phyloP scores from a whole-genome alignment of 2,797 vertebrate species.

The Pangasius djambal region DNA sequence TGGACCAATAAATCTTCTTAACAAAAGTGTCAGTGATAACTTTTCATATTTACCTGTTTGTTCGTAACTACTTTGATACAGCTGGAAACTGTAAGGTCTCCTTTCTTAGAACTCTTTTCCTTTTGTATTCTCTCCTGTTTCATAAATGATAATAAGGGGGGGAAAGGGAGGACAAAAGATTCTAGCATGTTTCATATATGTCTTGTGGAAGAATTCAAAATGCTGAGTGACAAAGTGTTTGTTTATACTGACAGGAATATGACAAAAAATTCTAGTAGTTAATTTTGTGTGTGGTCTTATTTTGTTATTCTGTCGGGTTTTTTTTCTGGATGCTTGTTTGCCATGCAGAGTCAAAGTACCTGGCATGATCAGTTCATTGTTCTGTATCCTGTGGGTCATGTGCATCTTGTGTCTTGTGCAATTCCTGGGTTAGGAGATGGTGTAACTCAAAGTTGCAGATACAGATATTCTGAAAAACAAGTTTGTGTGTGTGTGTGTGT shows the following conservation, averaged over 20 bases:
- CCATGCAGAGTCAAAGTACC: background rate
- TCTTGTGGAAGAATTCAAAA: background rate
- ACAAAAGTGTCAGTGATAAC: background rate
- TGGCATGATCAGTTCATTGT: background rate
- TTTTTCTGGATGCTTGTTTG: background rate
- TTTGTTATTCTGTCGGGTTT: background rate
- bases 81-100: background rate
- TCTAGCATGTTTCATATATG: background rate
- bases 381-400: background rate
- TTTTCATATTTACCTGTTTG: background rate
- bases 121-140: background rate
- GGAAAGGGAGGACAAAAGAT: background rate
- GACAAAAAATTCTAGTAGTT: background rate
- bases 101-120: background rate
- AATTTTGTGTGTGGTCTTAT: background rate
- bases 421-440: background rate
- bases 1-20: background rate
- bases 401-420: background rate
- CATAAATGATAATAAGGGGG: background rate
- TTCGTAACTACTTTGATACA: background rate
- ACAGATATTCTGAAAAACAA: background rate
- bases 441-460: background rate
- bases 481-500: background rate
- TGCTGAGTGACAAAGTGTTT: background rate
- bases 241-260: background rate